phyloP scores from a whole-genome alignment of 2,113 vertebrate species.

The Tragelaphus imberbis region DNA sequence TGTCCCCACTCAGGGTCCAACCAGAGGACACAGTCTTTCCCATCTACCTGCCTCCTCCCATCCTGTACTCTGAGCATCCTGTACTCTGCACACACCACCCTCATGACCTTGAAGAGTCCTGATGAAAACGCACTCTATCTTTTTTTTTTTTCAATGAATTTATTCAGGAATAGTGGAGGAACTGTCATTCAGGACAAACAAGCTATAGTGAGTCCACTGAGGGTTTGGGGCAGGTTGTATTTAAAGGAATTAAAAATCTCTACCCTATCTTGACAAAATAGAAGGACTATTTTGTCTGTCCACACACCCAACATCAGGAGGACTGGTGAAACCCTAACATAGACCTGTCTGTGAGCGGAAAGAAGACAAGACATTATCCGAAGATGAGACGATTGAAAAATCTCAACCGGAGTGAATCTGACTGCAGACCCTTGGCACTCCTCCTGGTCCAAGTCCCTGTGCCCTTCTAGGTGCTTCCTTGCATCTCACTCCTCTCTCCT shows the following conservation, averaged over 20 bases:
- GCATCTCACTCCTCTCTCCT: not conserved
- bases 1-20: not conserved
- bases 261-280: not conserved
- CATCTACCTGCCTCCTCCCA: rapidly evolving
- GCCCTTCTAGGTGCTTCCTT: not conserved
- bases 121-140: not conserved
- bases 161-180: not conserved
- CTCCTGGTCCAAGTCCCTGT: not conserved
- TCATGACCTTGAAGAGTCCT: not conserved
- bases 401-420: not conserved
- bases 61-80: not conserved
- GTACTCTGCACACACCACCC: not conserved
- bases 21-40: not conserved
- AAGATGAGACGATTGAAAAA: not conserved
- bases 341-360: not conserved
- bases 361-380: not conserved
- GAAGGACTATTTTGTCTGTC: not conserved
- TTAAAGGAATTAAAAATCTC: not conserved
- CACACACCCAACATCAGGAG: not conserved
- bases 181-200: not conserved
- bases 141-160: not conserved
- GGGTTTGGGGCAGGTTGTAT: not conserved
- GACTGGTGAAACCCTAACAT: not conserved
- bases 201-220: not conserved
- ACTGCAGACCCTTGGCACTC: not conserved